Evolutionary conservation across 1,140 invertebrate genomes (phyloP).

Genomic region (Trichonephila clavata): DNA sequence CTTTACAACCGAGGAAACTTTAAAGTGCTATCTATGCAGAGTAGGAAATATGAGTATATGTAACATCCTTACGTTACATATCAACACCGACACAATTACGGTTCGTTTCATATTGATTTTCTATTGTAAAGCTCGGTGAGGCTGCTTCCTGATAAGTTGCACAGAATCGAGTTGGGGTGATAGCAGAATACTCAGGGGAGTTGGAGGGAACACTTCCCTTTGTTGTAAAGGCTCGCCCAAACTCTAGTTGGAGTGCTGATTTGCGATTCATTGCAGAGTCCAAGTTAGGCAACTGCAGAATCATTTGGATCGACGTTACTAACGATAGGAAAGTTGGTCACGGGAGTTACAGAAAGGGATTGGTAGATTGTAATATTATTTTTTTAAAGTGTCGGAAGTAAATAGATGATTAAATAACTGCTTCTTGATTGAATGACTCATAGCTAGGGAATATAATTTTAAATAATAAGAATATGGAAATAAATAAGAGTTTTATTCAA

Average conservation of each 20-base stretch:
- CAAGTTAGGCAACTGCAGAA: background rate
- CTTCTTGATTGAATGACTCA: too few relatives aligned
- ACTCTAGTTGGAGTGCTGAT: conserved; percentile 55
- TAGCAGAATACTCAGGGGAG: conserved; percentile 40
- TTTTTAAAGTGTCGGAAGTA: background rate
- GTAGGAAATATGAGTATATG: conserved; percentile 14
- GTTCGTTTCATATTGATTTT: conserved; percentile 77
- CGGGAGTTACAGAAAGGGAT: background rate
- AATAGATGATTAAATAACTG: too few relatives aligned
- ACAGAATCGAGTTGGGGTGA: conserved; percentile 27
- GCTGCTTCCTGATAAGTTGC: conserved; percentile 38
- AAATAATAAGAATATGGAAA: too few relatives aligned
- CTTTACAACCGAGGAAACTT: conserved; percentile 16
- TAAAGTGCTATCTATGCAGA: conserved; percentile 58
- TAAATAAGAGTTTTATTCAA: too few relatives aligned
- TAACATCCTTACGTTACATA: conserved; percentile 23
- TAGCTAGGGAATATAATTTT: too few relatives aligned
- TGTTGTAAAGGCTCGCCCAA: conserved; percentile 53
- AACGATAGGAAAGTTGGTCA: conserved; percentile 7
- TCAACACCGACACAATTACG: conserved; percentile 70
- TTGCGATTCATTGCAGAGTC: conserved; percentile 59
- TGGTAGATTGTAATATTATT: background rate
- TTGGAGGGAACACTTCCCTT: conserved; percentile 3
- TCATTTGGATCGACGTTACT: background rate
- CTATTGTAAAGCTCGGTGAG: conserved; percentile 71